Evolutionary conservation across 2,113 vertebrate species (phyloP).

Genomic region (Onychorhynchus coronatus): DNA sequence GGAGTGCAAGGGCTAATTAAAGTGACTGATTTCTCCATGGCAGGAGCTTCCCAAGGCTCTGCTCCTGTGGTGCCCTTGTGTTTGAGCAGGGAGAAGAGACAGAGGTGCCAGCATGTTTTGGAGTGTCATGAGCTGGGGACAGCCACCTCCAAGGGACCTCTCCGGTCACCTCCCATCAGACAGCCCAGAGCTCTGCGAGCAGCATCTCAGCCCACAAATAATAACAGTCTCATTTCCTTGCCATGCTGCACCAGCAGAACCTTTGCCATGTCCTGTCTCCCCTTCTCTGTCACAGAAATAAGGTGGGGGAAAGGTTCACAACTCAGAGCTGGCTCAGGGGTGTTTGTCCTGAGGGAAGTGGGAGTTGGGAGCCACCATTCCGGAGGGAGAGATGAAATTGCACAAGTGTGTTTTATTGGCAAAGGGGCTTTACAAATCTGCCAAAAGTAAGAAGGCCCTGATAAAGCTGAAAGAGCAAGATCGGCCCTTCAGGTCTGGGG

Average conservation of each 20-base stretch:
- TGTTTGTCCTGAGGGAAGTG: not conserved
- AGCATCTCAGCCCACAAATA: not conserved
- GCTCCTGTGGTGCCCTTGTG: not conserved
- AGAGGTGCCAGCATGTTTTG: fast-evolving
- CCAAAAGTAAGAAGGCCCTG: not conserved
- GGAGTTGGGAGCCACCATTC: not conserved
- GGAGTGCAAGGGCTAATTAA: constrained; percentile 54
- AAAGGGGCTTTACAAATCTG: not conserved
- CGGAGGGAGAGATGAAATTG: not conserved
- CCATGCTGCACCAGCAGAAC: not conserved
- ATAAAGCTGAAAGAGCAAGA: not conserved
- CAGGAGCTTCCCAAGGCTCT: constrained; percentile 6
- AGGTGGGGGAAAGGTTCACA: not conserved
- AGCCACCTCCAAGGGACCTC: not conserved
- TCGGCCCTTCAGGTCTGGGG: not conserved
- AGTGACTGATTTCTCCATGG: constrained; percentile 41
- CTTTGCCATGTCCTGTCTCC: not conserved
- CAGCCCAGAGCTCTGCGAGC: not conserved
- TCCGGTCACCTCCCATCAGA: not conserved
- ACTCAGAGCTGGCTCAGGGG: not conserved
- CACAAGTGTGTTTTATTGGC: not conserved
- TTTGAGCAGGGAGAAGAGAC: not conserved
- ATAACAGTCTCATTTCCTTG: not conserved
- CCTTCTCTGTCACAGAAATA: not conserved
- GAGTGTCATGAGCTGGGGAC: not conserved